A percentile compares a stretch with the other conserved stretches of the same genome.
Evolutionary conservation across 2,797 vertebrate genomes (phyloP).

Genomic region (Cyprinodon diabolis): DNA sequence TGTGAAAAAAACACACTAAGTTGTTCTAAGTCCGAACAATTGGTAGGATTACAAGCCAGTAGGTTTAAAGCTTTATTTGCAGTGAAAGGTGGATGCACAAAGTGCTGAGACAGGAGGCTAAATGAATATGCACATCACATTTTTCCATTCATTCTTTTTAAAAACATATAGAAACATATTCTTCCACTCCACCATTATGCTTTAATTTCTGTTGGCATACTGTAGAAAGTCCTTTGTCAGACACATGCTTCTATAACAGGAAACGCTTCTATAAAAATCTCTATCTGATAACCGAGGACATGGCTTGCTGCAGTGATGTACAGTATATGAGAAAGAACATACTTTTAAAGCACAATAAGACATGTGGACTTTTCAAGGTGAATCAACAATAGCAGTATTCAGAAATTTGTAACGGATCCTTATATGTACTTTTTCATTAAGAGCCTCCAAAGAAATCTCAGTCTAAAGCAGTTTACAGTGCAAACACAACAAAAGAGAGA

Average conservation of each 20-base stretch:
- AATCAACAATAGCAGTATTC: background rate
- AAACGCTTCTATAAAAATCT: background rate
- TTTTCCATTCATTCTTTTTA: background rate
- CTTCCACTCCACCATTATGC: background rate
- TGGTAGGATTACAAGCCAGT: background rate
- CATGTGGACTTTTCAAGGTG: background rate
- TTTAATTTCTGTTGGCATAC: background rate
- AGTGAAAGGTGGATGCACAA: background rate
- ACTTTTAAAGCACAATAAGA: background rate
- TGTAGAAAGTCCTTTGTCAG: background rate
- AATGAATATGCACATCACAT: background rate
- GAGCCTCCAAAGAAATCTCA: background rate
- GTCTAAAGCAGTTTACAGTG: constrained; percentile 12
- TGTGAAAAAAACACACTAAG: background rate
- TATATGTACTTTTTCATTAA: background rate
- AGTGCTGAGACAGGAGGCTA: background rate
- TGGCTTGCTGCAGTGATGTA: too few relatives aligned
- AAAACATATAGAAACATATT: background rate
- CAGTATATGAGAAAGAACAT: background rate
- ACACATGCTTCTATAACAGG: background rate
- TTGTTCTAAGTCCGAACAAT: background rate
- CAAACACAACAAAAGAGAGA: constrained; percentile 11
- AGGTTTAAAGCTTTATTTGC: background rate
- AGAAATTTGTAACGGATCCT: background rate
- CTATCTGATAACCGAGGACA: background rate